Conservation (phyloP, 2,113 vertebrate species). For the Gobiocypris rarus region DNA sequence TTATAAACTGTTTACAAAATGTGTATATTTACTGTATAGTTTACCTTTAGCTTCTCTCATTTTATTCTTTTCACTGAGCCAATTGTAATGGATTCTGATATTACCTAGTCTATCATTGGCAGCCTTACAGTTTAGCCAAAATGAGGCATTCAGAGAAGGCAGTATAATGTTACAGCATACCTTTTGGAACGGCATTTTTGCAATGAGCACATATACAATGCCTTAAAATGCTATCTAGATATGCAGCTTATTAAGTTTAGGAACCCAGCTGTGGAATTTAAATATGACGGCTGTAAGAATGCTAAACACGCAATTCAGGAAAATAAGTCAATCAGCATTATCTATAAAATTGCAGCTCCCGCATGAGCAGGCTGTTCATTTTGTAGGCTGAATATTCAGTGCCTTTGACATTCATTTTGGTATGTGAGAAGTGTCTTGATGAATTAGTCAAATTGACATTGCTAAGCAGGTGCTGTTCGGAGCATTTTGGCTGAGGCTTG, state of each 20-base stretch:
- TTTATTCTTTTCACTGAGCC: not conserved
- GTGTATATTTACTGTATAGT: not conserved
- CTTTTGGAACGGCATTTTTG: not conserved
- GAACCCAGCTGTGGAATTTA: not conserved
- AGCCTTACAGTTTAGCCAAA: not conserved
- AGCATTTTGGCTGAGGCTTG: conserved; percentile 35
- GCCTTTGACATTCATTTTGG: conserved; percentile 33
- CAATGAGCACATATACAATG: not conserved
- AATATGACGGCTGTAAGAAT: not conserved
- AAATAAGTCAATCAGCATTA: conserved; percentile 30
- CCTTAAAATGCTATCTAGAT: not conserved
- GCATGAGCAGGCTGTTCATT: conserved; percentile 2
- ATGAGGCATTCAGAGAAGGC: not conserved
- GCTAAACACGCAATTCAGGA: not conserved
- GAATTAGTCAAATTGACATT: conserved; percentile 28
- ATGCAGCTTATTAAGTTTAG: not conserved
- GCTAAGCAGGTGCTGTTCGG: conserved; percentile 36
- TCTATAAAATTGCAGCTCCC: not conserved
- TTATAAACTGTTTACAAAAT: too few species aligned
- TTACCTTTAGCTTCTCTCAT: not conserved
- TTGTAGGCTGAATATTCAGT: conserved; percentile 10
- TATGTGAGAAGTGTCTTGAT: conserved; percentile 40
- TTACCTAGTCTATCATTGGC: not conserved
- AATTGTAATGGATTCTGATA: not conserved
- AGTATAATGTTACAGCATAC: not conserved